These are phyloP conservation scores for Margarornis squamiger DNA, from an alignment of 2,797 vertebrate genomes.

Conservation along the genomic window DNA sequence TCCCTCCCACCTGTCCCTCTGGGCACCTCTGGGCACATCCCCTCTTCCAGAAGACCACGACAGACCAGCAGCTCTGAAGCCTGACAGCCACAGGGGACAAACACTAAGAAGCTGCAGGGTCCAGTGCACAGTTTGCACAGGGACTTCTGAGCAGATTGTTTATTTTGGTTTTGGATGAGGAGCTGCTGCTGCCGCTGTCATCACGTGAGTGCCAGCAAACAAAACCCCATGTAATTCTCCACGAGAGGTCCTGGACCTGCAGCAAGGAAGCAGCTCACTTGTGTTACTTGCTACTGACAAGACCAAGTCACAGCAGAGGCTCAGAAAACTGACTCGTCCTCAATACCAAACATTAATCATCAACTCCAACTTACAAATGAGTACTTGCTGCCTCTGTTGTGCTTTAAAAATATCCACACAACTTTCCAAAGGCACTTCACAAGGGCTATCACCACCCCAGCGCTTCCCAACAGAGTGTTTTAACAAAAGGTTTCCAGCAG, in stretches of 20 bases:
- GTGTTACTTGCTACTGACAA: background rate
- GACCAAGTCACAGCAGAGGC: background rate
- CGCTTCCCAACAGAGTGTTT: background rate
- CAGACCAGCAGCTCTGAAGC: background rate
- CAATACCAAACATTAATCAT: background rate
- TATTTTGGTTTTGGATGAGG: slow-evolving; percentile 8
- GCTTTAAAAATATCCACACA: background rate
- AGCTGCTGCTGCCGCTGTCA: background rate
- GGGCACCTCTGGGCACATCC: slow-evolving; percentile 34
- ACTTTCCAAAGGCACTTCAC: background rate
- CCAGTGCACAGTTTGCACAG: background rate
- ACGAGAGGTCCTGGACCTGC: slow-evolving; percentile 3
- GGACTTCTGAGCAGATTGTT: background rate
- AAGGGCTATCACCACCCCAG: background rate
- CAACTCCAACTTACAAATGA: slow-evolving; percentile 1
- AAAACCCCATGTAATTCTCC: background rate
- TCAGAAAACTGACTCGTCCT: background rate
- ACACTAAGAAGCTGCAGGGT: background rate
- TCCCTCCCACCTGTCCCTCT: background rate
- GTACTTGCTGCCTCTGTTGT: background rate
- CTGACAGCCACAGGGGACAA: background rate
- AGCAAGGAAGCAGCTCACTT: background rate
- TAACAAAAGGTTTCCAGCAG: slow-evolving; percentile 40
- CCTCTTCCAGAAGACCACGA: background rate
- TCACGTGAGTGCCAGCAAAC: background rate